Evolutionary conservation across 2,888 invertebrate genomes (phyloP), one percentile per base, ranked within the genome.

Genomic region (Apocheima hispidaria): DNA sequence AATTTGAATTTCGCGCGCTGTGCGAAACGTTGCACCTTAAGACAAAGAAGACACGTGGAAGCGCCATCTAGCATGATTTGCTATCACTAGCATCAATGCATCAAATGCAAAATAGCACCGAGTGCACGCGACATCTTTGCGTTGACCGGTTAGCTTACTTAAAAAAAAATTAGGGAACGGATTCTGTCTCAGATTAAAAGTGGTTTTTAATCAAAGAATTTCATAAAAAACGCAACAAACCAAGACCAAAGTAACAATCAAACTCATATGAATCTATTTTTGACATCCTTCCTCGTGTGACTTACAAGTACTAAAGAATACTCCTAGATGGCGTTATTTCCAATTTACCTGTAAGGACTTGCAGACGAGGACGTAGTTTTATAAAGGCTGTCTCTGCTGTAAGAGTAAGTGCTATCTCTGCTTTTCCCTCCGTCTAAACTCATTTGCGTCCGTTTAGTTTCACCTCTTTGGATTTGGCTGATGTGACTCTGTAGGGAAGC

Each of bases 301-400:
- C 14, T 7, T 16, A 12, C 9, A 20, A 38, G 44, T 44, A 21
- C 20, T n/a, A 21, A 12, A n/a, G 1, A n/a, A n/a, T 1, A 6
- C 6, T 21, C n/a, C n/a, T 36, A 54, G 48, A 30, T 48, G 14
- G 30, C 48, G 23, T 21, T 48, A n/a, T 52, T 23, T 4, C 2
- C n/a, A 40, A 36, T 48, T 35, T 35, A 79, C 79, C 79, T 74
- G 16, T 83, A 78, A 3, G 76, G 71, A 21, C 83, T 87, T 0
- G 72, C 69, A 0, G 75, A 75, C 0, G 86, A 82, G 0, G 84
- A 78, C 0, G 84, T 84, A 0, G 83, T 83, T 50, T 80, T 84
- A 44, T 59, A 66, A 18, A 83, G 63, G 18, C 84, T 87, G 4
- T 86, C 81, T 2, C 82, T 65, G 40, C 86, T 84, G 30, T 65